These are phyloP conservation scores for Sminthurinus aureus DNA, from an alignment of 2,888 invertebrate genomes.

Conservation along the genomic window DNA sequence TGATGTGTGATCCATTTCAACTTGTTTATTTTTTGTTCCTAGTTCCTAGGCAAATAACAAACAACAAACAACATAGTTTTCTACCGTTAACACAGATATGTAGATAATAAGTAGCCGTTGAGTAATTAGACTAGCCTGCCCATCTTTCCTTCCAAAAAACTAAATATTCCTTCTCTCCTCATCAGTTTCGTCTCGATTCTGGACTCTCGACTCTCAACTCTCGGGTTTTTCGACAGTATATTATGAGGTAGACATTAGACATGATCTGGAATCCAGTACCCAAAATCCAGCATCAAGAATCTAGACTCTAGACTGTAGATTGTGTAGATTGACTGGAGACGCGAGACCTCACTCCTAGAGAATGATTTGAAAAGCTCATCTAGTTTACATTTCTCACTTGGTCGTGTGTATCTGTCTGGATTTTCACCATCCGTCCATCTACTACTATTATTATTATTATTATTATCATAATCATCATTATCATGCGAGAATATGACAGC, in stretches of 20 bases:
- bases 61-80: no score
- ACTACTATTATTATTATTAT: not conserved
- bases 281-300: slow-evolving; percentile 26
- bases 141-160: slow-evolving; percentile 25
- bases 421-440: slow-evolving; percentile 21
- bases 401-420: no score
- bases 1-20: no score
- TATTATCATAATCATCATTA: not conserved
- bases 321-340: no score
- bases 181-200: slow-evolving; percentile 31
- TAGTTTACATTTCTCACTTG: no score
- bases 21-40: no score
- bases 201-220: slow-evolving; percentile 23
- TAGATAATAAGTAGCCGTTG: slow-evolving; percentile 26
- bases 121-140: slow-evolving; percentile 30
- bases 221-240: not conserved
- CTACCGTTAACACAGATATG: not conserved
- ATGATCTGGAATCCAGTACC: slow-evolving; percentile 35
- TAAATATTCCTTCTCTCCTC: slow-evolving; percentile 33
- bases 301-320: no score
- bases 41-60: no score
- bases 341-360: no score
- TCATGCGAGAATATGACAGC: no score
- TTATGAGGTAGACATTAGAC: not conserved
- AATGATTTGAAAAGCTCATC: not conserved